Conservation (phyloP, 2,113 vertebrate species). For the Sterna hirundo region DNA sequence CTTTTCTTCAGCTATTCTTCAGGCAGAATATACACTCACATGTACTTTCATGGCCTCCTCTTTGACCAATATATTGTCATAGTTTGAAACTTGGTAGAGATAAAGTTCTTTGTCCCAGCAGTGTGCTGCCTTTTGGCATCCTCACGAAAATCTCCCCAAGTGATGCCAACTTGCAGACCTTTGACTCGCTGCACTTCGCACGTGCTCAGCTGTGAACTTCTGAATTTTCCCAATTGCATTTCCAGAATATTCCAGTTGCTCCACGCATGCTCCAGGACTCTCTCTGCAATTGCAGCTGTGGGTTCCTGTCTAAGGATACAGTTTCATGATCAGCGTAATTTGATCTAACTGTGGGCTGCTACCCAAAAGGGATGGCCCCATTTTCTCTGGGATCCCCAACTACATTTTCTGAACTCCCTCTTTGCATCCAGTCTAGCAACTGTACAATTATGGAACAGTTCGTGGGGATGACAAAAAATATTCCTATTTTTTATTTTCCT, state of each 20-base stretch:
- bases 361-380: conserved; percentile 25
- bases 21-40: not conserved
- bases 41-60: not conserved
- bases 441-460: not conserved
- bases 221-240: conserved; percentile 11
- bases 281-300: conserved; percentile 46
- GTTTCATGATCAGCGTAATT: conserved; percentile 64
- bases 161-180: not conserved
- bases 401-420: not conserved
- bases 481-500: not conserved
- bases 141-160: not conserved
- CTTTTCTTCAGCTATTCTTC: not conserved
- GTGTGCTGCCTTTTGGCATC: not conserved
- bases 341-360: conserved; percentile 50
- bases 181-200: not conserved
- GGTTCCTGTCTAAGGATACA: conserved; percentile 50
- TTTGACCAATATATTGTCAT: not conserved
- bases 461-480: not conserved
- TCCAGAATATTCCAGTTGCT: conserved; percentile 49
- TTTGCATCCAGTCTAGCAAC: not conserved
- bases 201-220: conserved; percentile 3
- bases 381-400: conserved; percentile 27
- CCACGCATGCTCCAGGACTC: not conserved
- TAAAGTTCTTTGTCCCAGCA: not conserved
- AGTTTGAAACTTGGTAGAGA: not conserved